Conservation (phyloP, 2,113 vertebrate species). For the Craseonycteris thonglongyai region DNA sequence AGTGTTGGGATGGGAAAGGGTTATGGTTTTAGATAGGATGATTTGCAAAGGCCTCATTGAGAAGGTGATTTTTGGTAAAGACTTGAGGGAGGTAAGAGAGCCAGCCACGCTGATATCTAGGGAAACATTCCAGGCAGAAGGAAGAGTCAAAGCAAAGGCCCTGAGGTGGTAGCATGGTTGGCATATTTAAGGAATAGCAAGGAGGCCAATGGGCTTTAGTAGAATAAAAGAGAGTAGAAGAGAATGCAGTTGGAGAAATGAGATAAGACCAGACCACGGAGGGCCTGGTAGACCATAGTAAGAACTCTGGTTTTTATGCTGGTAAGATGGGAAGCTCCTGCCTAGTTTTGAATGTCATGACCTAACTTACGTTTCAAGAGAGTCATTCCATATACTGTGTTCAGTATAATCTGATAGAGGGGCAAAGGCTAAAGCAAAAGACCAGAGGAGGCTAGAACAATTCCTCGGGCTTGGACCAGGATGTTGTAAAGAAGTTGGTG, state of each 20-base stretch:
- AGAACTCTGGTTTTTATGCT: background rate
- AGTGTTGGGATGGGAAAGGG: background rate
- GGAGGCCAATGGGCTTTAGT: background rate
- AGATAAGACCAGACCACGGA: background rate
- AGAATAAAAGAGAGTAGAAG: background rate
- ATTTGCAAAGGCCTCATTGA: background rate
- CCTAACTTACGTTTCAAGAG: background rate
- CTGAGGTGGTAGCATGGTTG: background rate
- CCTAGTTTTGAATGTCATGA: background rate
- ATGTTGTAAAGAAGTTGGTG: background rate
- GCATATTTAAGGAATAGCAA: background rate
- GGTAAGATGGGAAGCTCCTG: background rate
- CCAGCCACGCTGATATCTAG: background rate
- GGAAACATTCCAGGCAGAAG: background rate
- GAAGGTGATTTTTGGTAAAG: background rate
- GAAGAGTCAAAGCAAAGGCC: background rate
- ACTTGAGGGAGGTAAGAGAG: background rate
- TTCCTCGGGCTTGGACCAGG: background rate
- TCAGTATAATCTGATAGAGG: background rate
- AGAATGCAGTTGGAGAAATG: background rate
- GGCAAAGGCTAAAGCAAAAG: background rate
- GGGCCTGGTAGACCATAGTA: background rate
- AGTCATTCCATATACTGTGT: background rate
- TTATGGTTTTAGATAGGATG: background rate
- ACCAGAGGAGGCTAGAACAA: background rate